Conservation (phyloP, 2,888 invertebrate genomes). For the Eupithecia subumbrata region DNA sequence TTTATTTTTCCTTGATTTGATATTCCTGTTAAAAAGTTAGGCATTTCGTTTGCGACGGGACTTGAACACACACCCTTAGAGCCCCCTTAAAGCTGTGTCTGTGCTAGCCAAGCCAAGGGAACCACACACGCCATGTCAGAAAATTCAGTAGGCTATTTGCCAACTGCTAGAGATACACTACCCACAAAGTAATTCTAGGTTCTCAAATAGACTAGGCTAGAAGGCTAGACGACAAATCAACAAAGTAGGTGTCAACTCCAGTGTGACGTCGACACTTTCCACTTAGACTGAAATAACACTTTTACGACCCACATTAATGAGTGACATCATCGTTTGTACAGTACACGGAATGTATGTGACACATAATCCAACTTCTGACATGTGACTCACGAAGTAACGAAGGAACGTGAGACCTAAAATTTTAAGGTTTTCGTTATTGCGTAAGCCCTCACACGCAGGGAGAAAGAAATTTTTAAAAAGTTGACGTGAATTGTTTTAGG, state of each 20-base stretch:
- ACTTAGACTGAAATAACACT: slow-evolving; percentile 36
- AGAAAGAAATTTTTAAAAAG: too few relatives aligned
- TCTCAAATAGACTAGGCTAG: neutral
- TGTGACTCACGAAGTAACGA: neutral
- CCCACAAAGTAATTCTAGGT: neutral
- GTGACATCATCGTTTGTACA: slow-evolving; percentile 38
- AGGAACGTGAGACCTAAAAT: neutral
- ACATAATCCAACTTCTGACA: slow-evolving; percentile 1
- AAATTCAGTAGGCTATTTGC: neutral
- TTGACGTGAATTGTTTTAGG: too few relatives aligned
- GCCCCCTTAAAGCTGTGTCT: too few relatives aligned
- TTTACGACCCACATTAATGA: slow-evolving; percentile 40
- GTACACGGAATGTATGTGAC: slow-evolving; percentile 9
- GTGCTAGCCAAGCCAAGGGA: neutral
- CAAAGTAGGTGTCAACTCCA: slow-evolving; percentile 15
- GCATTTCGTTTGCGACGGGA: too few relatives aligned
- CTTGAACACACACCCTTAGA: too few relatives aligned
- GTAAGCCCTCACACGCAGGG: too few relatives aligned
- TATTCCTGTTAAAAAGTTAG: too few relatives aligned
- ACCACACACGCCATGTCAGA: neutral
- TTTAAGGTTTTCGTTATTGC: too few relatives aligned
- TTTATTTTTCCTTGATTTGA: too few relatives aligned
- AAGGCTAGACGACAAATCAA: slow-evolving; percentile 4
- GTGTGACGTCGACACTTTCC: slow-evolving; percentile 24
- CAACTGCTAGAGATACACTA: neutral